Percentiles rank a stretch among this genome's conserved stretches.
Evolutionary conservation across 35 echinoderm and acorn worm species (phyloP).

Genomic region (Hemicentrotus pulcherrimus): DNA sequence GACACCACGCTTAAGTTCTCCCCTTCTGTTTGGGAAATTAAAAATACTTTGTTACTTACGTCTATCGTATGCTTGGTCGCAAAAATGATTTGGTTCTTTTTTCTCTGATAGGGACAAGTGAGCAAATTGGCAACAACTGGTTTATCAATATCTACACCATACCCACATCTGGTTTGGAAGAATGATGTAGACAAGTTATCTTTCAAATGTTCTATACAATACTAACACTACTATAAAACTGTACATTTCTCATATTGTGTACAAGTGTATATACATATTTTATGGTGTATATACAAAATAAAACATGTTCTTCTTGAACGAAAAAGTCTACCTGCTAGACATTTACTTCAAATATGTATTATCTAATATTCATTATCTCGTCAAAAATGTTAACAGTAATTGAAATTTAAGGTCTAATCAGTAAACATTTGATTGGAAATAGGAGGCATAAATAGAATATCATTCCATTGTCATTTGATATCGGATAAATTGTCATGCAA

Average conservation of each 20-base stretch:
- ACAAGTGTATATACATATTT: constrained; percentile 14
- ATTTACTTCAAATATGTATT: not conserved
- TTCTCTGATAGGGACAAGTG: not conserved
- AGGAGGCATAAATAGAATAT: not conserved
- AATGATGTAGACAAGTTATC: not conserved
- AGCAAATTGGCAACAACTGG: not conserved
- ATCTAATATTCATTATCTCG: not conserved
- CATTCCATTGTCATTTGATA: not conserved
- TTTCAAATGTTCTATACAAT: not conserved
- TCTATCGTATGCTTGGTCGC: too few relatives aligned
- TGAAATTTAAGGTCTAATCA: too few relatives aligned
- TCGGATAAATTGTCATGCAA: not conserved
- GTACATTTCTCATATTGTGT: not conserved
- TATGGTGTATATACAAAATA: constrained; percentile 14
- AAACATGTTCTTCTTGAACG: not conserved
- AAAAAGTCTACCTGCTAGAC: not conserved
- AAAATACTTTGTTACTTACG: too few relatives aligned
- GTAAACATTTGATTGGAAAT: too few relatives aligned
- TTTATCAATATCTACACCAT: not conserved
- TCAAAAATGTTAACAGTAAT: too few relatives aligned
- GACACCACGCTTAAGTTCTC: too few relatives aligned
- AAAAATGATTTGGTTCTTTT: too few relatives aligned
- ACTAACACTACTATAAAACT: not conserved
- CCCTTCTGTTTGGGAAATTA: too few relatives aligned
- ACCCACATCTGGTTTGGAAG: not conserved